Evolutionary conservation across 2,113 vertebrate genomes (phyloP).

Genomic region (Chionodraco myersi): DNA sequence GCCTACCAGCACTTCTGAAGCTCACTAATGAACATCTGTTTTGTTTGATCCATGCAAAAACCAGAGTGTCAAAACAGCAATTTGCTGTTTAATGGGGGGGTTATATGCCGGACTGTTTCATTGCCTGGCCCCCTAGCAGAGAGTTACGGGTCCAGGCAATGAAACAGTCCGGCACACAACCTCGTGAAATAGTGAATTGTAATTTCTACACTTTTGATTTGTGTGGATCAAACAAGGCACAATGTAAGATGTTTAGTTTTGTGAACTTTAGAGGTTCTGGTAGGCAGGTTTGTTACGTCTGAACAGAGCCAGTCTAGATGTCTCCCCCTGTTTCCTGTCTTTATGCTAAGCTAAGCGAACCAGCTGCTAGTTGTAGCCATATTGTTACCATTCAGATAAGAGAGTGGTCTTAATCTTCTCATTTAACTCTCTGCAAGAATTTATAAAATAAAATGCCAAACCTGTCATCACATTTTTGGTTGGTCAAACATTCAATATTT

Average conservation of each 20-base stretch:
- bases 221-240: neutral
- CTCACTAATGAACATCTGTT: neutral
- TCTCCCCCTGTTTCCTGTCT: neutral
- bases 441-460: too few species aligned
- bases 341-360: slow-evolving; percentile 3
- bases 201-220: neutral
- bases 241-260: neutral
- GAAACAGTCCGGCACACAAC: neutral
- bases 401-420: neutral
- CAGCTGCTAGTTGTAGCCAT: neutral
- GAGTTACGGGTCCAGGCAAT: neutral
- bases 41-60: neutral
- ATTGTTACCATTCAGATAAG: neutral
- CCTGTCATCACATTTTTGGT: too few species aligned
- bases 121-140: neutral
- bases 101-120: neutral
- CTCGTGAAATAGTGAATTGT: neutral
- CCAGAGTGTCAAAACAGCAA: neutral
- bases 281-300: too few species aligned
- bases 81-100: neutral
- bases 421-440: neutral
- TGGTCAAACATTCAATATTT: too few species aligned
- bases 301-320: too few species aligned
- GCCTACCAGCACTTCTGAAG: neutral
- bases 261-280: neutral